Conservation (phyloP, 2,797 vertebrate species). For the Prunella strophiata region DNA sequence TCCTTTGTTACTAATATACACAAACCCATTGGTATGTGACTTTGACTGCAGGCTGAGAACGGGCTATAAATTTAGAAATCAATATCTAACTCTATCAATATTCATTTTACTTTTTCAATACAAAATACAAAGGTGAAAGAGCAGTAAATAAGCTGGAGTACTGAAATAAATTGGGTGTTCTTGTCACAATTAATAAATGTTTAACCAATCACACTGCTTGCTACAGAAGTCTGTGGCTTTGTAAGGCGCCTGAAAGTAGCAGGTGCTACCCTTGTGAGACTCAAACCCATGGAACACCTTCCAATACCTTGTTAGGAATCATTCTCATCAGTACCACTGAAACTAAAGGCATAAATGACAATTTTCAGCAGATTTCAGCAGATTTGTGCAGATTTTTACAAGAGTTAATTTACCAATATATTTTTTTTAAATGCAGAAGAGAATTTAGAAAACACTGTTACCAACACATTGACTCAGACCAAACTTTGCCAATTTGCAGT, state of each 20-base stretch:
- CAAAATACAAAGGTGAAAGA: slow-evolving; percentile 84
- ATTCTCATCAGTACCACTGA: not conserved
- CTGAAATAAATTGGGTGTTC: slow-evolving; percentile 82
- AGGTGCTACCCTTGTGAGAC: slow-evolving; percentile 46
- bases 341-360: not conserved
- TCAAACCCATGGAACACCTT: not conserved
- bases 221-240: slow-evolving; percentile 56
- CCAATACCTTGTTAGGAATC: not conserved
- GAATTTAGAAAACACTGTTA: slow-evolving; percentile 18
- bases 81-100: slow-evolving; percentile 84
- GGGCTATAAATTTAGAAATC: slow-evolving; percentile 82
- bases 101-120: slow-evolving; percentile 85
- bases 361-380: not conserved
- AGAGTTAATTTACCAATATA: not conserved
- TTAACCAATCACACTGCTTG: slow-evolving; percentile 71
- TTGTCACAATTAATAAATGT: slow-evolving; percentile 85
- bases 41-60: slow-evolving; percentile 78
- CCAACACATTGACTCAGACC: not conserved
- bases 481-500: not conserved
- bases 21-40: slow-evolving; percentile 74
- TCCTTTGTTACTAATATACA: slow-evolving; percentile 64
- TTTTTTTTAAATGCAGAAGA: not conserved
- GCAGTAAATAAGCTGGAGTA: slow-evolving; percentile 81
- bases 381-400: not conserved
- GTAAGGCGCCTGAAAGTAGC: slow-evolving; percentile 31